These are phyloP conservation scores for Mesaphorura yosii DNA, from an alignment of 1,140 invertebrate species.

Conservation along the genomic window DNA sequence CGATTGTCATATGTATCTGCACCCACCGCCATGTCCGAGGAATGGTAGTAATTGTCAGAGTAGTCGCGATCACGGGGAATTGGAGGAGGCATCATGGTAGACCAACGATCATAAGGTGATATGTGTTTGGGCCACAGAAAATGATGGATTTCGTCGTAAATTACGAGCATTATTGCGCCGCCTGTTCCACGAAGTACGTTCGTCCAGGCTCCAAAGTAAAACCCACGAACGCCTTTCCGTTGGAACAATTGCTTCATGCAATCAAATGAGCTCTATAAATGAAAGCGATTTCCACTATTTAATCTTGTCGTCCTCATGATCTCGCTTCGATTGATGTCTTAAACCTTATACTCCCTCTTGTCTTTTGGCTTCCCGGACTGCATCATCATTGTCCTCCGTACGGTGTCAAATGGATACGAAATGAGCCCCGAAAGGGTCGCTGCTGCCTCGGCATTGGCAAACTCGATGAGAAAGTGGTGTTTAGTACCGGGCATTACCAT, in stretches of 20 bases:
- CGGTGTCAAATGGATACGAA: slow-evolving; percentile 55
- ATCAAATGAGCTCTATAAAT: slow-evolving; percentile 10
- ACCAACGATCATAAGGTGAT: too few relatives aligned
- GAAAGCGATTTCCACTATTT: not conserved
- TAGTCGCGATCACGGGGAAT: too few relatives aligned
- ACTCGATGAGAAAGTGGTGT: slow-evolving; percentile 2
- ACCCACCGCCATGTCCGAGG: too few relatives aligned
- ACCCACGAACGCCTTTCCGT: slow-evolving; percentile 16
- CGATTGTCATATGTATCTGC: too few relatives aligned
- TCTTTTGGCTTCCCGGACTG: slow-evolving; percentile 34
- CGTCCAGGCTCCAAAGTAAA: slow-evolving; percentile 14
- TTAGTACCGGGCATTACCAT: not conserved
- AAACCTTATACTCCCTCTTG: not conserved
- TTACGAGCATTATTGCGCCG: slow-evolving; percentile 17
- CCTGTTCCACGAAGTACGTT: slow-evolving; percentile 21
- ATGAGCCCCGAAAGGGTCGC: slow-evolving; percentile 49
- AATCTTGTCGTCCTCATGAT: not conserved
- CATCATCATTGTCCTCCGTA: slow-evolving; percentile 54
- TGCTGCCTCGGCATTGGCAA: slow-evolving; percentile 36
- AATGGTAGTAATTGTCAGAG: too few relatives aligned
- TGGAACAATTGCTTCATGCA: slow-evolving; percentile 13
- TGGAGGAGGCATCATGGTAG: too few relatives aligned
- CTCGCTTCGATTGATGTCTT: not conserved
- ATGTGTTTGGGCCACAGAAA: too few relatives aligned
- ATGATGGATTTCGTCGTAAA: slow-evolving; percentile 20